A percentile compares a stretch with the other conserved stretches of the same genome.
Evolutionary conservation across 1,140 invertebrate species (phyloP).

Genomic region (Drosophila repletoides): DNA sequence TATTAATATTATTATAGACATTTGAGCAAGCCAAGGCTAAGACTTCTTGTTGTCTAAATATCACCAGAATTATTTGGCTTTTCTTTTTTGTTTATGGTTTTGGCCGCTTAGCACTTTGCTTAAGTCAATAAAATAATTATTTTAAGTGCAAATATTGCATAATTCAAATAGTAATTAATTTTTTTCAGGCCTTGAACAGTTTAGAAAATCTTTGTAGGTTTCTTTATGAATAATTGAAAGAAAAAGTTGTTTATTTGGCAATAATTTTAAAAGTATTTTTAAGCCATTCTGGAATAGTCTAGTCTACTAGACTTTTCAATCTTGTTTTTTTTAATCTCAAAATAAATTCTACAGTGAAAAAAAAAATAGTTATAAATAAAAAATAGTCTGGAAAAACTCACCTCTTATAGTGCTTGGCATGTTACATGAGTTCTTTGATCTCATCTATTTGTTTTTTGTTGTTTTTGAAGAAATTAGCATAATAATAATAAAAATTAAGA

Average conservation of each 20-base stretch:
- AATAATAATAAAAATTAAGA: too few relatives aligned
- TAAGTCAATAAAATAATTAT: conserved; percentile 8
- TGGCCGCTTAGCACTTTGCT: neutral
- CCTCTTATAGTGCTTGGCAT: conserved; percentile 80
- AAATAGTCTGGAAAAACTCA: conserved; percentile 39
- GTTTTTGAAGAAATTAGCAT: too few relatives aligned
- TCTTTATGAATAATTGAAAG: neutral
- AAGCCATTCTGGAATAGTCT: too few relatives aligned
- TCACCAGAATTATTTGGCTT: conserved; percentile 32
- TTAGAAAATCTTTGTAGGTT: neutral
- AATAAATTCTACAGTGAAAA: too few relatives aligned
- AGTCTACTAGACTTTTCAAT: too few relatives aligned
- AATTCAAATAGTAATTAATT: neutral
- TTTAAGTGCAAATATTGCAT: conserved; percentile 12
- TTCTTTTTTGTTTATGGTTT: conserved; percentile 7
- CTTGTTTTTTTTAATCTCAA: too few relatives aligned
- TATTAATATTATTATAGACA: conserved; percentile 5
- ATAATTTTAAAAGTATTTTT: too few relatives aligned
- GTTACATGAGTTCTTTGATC: conserved; percentile 55
- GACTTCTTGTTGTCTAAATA: conserved; percentile 2
- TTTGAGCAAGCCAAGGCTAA: conserved; percentile 22
- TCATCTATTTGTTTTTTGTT: conserved; percentile 55
- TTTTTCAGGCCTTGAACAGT: neutral
- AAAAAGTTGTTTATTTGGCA: neutral
- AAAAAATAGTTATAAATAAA: neutral